Evolutionary conservation across 2,797 vertebrate genomes (phyloP).

Genomic region (Rousettus madagascariensis): DNA sequence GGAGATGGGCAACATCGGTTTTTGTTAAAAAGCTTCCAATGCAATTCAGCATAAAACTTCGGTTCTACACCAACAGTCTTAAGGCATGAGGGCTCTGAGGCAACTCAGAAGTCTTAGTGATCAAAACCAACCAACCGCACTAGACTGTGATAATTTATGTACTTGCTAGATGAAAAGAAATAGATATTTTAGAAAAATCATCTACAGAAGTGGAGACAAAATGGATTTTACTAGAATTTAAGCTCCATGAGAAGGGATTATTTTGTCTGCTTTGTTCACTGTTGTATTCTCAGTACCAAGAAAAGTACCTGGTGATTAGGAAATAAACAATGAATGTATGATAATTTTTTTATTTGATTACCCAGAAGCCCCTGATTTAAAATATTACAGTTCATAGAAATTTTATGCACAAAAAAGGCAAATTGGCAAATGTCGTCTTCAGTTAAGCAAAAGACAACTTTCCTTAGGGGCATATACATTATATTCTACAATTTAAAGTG

Average conservation of each 20-base stretch:
- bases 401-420: not conserved
- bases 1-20: not conserved
- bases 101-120: not conserved
- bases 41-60: not conserved
- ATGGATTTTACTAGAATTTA: not conserved
- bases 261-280: not conserved
- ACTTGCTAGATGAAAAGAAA: not conserved
- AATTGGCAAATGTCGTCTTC: not conserved
- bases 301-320: not conserved
- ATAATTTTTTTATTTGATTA: not conserved
- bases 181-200: not conserved
- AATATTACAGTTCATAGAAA: conserved; percentile 5
- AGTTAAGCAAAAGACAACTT: conserved; percentile 19
- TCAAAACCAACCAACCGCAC: not conserved
- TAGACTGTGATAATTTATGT: not conserved
- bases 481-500: not conserved
- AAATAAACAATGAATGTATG: not conserved
- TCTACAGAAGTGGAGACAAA: not conserved
- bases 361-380: not conserved
- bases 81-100: not conserved
- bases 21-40: not conserved
- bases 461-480: not conserved
- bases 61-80: not conserved
- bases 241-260: not conserved
- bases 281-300: not conserved